Evolutionary conservation across 2,888 invertebrate genomes (phyloP), one percentile per base, ranked within the genome.

Genomic region (Cinara cedri): DNA sequence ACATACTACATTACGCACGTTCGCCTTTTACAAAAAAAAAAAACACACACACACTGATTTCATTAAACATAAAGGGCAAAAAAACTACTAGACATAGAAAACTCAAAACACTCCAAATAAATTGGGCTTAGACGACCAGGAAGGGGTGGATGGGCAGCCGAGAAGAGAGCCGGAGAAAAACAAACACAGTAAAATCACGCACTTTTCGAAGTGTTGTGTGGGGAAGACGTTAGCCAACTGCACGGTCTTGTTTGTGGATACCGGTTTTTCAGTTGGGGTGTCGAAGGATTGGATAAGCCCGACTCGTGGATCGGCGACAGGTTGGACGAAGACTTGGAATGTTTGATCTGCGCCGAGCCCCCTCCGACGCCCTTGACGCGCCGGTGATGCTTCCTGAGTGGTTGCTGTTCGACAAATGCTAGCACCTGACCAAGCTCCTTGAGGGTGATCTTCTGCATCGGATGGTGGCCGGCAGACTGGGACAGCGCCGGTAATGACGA

Each of bases 291-390:
- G 66, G 91, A 91, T 21, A 91, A 86, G 46, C 91, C 91, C 65
- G 91, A 90, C 84, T 92, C 91, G 81, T 90, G 89, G 76, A 92
- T 92, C 46, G 91, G 91, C 76, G 91, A 91, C 81, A 92, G 85
- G 51, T 86, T 87, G 10, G 87, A 86, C 11, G 86, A 85, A 9
- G 86, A 85, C 71, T 87, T 86, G 2, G 86, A 84, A 16, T 86
- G 83, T 72, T 85, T 83, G 21, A 85, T 84, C 51, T 84, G 83
- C 60, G 34, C 34, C 34, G 86, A 85, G 72, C 83, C 76, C 78
- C 16, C 80, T 83, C 14, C 81, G 82, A 34, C 34, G 1, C 10
- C 16, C 60, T 55, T 49, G 34, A 34, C 6, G 62, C 72, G 72
- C 26, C 62, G 42, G 26, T 24, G 72, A 42, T n/a, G 51, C 16